Evolutionary conservation across 1,140 invertebrate genomes (phyloP).

Genomic region (Apis cerana): DNA sequence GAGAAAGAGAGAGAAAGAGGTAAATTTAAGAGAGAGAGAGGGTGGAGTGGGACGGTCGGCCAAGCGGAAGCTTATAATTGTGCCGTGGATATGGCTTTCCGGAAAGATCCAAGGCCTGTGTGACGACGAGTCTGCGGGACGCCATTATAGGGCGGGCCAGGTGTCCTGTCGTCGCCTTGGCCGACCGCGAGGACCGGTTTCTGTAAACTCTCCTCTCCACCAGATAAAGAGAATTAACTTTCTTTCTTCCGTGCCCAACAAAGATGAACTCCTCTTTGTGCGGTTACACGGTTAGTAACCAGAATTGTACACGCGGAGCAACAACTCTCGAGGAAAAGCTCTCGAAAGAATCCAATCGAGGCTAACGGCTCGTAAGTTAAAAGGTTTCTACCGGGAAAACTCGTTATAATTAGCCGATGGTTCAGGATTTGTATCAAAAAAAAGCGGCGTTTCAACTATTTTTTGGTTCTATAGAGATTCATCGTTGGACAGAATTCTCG

Average conservation of each 20-base stretch:
- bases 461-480: neutral
- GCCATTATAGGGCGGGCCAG: constrained; percentile 65
- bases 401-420: neutral
- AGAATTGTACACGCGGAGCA: neutral
- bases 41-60: constrained; percentile 30
- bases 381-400: neutral
- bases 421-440: neutral
- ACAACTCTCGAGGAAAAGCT: neutral
- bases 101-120: constrained; percentile 37
- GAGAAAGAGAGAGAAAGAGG: neutral
- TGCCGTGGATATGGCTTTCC: constrained; percentile 17
- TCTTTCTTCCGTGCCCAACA: neutral
- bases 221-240: constrained; percentile 55
- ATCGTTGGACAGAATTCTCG: neutral
- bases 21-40: constrained; percentile 15
- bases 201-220: constrained; percentile 9
- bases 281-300: constrained; percentile 5
- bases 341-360: neutral
- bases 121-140: constrained; percentile 47
- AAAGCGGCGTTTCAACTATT: neutral
- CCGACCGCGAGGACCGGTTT: constrained; percentile 39
- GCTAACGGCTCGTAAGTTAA: neutral
- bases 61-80: constrained; percentile 69
- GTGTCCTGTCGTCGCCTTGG: constrained; percentile 69
- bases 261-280: constrained; percentile 13